phyloP scores from a whole-genome alignment of 2,113 vertebrate genomes.

The Actinemys pallida region DNA sequence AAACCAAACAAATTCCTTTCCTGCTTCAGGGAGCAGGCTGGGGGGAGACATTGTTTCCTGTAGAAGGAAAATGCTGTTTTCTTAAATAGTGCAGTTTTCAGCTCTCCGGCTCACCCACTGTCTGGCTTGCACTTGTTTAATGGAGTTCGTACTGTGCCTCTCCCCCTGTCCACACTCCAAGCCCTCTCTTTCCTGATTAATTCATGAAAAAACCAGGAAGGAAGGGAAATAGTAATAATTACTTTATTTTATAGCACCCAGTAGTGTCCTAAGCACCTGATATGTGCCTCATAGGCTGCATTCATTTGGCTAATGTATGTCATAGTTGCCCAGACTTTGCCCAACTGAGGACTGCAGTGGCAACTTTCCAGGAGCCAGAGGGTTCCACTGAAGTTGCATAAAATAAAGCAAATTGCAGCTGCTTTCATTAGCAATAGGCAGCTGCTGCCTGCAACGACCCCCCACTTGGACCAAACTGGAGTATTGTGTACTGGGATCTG shows the following conservation, averaged over 20 bases:
- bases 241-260: not conserved
- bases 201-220: not conserved
- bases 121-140: not conserved
- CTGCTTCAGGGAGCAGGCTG: not conserved
- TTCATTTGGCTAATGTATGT: not conserved
- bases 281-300: not conserved
- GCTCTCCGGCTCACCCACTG: not conserved
- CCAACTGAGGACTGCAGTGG: not conserved
- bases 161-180: rapidly evolving
- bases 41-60: not conserved
- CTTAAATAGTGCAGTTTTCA: not conserved
- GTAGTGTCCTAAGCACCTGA: not conserved
- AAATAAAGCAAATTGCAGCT: not conserved
- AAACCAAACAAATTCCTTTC: not conserved
- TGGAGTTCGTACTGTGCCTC: rapidly evolving
- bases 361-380: not conserved
- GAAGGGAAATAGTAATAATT: not conserved
- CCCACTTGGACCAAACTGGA: rapidly evolving
- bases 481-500: rapidly evolving
- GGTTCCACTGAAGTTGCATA: not conserved
- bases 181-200: not conserved
- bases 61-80: not conserved
- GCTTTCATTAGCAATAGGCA: not conserved
- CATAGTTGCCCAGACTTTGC: not conserved
- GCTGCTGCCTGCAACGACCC: not conserved